phyloP scores from a whole-genome alignment of 2,797 vertebrate species.

The Macroramphosus scolopax region DNA sequence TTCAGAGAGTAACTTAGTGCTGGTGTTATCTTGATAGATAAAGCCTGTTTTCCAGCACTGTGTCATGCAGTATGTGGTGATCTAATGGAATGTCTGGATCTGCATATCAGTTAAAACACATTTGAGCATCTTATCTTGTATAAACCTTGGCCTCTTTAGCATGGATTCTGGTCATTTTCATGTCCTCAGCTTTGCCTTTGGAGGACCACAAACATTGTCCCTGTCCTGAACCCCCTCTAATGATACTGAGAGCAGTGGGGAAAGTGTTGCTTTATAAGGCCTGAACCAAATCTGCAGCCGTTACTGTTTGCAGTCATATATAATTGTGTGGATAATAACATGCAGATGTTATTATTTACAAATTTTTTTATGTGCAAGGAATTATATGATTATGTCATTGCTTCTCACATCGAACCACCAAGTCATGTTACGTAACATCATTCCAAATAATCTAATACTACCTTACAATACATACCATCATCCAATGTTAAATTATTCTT shows the following conservation, averaged over 20 bases:
- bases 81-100: constrained; percentile 61
- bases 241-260: constrained; percentile 6
- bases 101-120: constrained; percentile 60
- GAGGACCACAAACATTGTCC: constrained; percentile 61
- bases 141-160: constrained; percentile 50
- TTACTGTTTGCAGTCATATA: background rate
- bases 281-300: constrained; percentile 5
- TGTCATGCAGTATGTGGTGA: constrained; percentile 46
- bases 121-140: constrained; percentile 61
- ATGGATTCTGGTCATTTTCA: constrained; percentile 61
- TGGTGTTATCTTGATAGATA: constrained; percentile 40
- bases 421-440: too few species aligned
- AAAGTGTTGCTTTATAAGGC: constrained; percentile 9
- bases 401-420: too few species aligned
- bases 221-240: constrained; percentile 20
- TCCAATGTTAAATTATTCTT: too few species aligned
- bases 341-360: too few species aligned
- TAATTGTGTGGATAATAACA: background rate
- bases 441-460: too few species aligned
- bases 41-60: constrained; percentile 34
- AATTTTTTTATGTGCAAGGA: too few species aligned
- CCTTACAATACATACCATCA: too few species aligned
- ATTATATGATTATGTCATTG: too few species aligned
- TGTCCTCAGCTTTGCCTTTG: constrained; percentile 35
- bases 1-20: background rate